These are phyloP conservation scores for Conus ventricosus DNA, from an alignment of 1,140 invertebrate species.

Conservation along the genomic window DNA sequence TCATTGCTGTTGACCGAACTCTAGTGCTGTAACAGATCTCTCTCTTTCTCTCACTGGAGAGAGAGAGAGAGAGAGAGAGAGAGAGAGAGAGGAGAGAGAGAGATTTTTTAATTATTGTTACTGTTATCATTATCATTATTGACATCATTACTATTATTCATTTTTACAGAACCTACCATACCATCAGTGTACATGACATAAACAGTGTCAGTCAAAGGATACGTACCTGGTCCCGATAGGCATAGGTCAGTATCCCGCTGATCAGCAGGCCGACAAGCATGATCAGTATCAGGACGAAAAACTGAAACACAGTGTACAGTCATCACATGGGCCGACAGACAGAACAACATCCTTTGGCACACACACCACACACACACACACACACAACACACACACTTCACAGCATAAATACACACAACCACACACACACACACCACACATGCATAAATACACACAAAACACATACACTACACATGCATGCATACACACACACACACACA, in stretches of 20 bases:
- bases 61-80: too few species aligned
- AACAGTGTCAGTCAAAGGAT: background rate
- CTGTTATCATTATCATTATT: too few species aligned
- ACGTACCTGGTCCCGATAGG: constrained; percentile 57
- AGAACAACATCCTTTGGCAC: background rate
- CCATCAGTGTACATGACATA: background rate
- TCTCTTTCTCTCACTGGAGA: too few species aligned
- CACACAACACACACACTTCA: background rate
- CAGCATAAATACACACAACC: background rate
- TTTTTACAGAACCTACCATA: too few species aligned
- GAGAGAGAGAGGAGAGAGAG: too few species aligned
- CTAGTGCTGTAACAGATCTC: too few species aligned
- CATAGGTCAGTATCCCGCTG: constrained; percentile 57
- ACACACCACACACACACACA: background rate
- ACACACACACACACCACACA: background rate
- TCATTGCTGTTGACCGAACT: too few species aligned
- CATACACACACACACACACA: background rate
- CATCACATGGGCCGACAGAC: background rate
- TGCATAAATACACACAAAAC: background rate
- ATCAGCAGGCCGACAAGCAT: constrained; percentile 58
- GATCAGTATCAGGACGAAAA: constrained; percentile 58
- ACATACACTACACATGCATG: background rate
- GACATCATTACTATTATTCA: too few species aligned
- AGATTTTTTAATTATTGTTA: too few species aligned
- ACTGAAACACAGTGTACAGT: constrained; percentile 52